These are phyloP conservation scores for Cremastinae sp. DNA, from an alignment of 2,888 invertebrate genomes.

Conservation along the genomic window DNA sequence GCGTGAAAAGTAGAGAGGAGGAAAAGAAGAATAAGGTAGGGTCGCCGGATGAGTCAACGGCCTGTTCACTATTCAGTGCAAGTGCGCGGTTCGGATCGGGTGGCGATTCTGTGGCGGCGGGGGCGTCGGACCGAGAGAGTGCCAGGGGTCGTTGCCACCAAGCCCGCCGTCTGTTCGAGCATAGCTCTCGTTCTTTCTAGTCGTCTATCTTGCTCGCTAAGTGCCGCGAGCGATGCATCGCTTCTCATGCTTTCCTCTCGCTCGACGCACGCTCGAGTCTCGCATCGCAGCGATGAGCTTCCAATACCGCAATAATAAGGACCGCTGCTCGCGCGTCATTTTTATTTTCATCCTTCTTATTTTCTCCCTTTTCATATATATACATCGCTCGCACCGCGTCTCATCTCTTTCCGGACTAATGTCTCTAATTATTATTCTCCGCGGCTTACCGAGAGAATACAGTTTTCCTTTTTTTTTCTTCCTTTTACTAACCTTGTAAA, in stretches of 20 bases:
- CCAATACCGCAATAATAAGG: not conserved
- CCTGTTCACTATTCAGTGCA: slow-evolving; percentile 78
- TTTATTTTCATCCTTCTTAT: not conserved
- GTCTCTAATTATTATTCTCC: slow-evolving; percentile 59
- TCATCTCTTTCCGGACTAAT: slow-evolving; percentile 32
- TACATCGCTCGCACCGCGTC: too few relatives aligned
- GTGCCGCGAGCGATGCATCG: slow-evolving; percentile 33
- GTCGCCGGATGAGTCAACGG: slow-evolving; percentile 74
- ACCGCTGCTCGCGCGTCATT: not conserved
- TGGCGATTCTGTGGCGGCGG: slow-evolving; percentile 66
- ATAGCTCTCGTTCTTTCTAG: slow-evolving; percentile 56
- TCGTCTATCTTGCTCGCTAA: slow-evolving; percentile 20
- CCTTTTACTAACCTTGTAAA: slow-evolving; percentile 14
- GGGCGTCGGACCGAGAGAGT: slow-evolving; percentile 70
- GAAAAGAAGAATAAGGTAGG: slow-evolving; percentile 20
- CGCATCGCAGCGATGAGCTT: too few relatives aligned
- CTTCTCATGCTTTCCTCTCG: slow-evolving; percentile 1
- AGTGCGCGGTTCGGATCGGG: slow-evolving; percentile 70
- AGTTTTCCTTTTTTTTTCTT: too few relatives aligned
- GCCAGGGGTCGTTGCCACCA: slow-evolving; percentile 76
- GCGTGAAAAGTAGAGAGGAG: not conserved
- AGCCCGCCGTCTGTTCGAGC: slow-evolving; percentile 63
- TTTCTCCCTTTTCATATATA: too few relatives aligned
- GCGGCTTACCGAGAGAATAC: slow-evolving; percentile 25
- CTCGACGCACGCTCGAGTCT: not conserved